Percentiles rank a stretch among this genome's conserved stretches.
Evolutionary conservation across 92 coral and sea anemone genomes (phyloP).

Genomic region (Palythoa grandiflora): DNA sequence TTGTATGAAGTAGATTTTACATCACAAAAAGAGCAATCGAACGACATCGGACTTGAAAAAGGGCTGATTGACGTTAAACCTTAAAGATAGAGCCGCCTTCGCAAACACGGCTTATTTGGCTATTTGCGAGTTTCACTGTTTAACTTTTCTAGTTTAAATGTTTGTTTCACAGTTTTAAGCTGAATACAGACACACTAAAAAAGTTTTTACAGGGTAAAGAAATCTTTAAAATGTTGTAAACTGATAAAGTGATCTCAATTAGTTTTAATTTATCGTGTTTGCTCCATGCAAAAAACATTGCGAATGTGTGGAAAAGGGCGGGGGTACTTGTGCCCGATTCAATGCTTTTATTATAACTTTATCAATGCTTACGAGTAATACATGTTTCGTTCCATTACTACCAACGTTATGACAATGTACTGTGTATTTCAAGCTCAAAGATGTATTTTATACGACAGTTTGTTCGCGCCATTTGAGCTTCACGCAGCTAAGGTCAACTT

Average conservation of each 20-base stretch:
- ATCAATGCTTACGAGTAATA: constrained; percentile 55
- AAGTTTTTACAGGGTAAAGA: constrained; percentile 70
- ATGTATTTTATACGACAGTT: background rate
- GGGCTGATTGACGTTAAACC: constrained; percentile 82
- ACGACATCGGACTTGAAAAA: constrained; percentile 45
- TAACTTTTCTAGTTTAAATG: constrained; percentile 84
- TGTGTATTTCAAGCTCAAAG: background rate
- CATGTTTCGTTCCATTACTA: constrained; percentile 46
- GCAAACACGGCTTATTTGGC: constrained; percentile 87
- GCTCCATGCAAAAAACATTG: constrained; percentile 70
- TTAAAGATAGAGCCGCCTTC: constrained; percentile 73
- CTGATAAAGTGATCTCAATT: constrained; percentile 76
- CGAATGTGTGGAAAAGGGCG: constrained; percentile 71
- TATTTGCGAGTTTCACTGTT: constrained; percentile 90
- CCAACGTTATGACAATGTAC: background rate
- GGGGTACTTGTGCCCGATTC: constrained; percentile 64
- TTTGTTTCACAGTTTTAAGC: constrained; percentile 72
- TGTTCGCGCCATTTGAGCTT: background rate
- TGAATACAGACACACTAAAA: constrained; percentile 63
- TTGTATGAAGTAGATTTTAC: constrained; percentile 39
- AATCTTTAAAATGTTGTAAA: constrained; percentile 61
- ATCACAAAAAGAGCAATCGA: constrained; percentile 88
- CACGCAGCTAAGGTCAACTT: constrained; percentile 15
- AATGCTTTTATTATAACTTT: constrained; percentile 67
- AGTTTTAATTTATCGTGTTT: constrained; percentile 76